Conservation (phyloP, 2,888 invertebrate genomes). For the Pyrochroa serraticornis region DNA sequence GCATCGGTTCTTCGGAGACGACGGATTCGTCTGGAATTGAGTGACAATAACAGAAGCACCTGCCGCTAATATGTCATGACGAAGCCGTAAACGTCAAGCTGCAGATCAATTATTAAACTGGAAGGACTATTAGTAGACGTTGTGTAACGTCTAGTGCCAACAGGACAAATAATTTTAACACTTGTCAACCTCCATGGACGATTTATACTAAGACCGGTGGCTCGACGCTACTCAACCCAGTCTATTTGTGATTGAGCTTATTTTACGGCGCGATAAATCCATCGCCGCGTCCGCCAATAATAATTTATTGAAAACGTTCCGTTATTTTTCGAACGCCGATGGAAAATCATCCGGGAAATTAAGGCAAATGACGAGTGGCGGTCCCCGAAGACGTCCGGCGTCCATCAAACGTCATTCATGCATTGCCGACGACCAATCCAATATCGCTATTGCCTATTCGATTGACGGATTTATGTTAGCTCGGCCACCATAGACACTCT, state of each 20-base stretch:
- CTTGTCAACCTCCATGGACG: constrained; percentile 43
- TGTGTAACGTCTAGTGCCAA: constrained; percentile 40
- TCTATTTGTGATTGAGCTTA: constrained; percentile 26
- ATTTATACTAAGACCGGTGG: constrained; percentile 39
- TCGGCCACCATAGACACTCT: constrained; percentile 7
- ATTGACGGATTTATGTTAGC: constrained; percentile 31
- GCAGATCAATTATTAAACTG: constrained; percentile 42
- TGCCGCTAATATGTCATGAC: constrained; percentile 43
- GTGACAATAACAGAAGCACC: constrained; percentile 37
- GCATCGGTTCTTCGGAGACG: background rate
- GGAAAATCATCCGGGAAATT: constrained; percentile 24
- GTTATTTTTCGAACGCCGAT: no score
- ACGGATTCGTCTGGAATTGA: constrained; percentile 26
- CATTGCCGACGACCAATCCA: no score
- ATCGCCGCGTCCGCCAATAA: background rate
- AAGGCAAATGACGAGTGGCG: constrained; percentile 14
- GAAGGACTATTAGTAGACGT: constrained; percentile 37
- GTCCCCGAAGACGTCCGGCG: constrained; percentile 5
- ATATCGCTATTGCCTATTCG: constrained; percentile 29
- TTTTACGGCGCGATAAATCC: constrained; percentile 9
- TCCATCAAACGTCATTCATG: constrained; percentile 25
- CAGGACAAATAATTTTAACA: constrained; percentile 46
- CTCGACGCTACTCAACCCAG: constrained; percentile 5
- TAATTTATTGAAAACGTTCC: no score
- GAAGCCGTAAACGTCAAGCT: constrained; percentile 38